Evolutionary conservation across 2,888 invertebrate species (phyloP).

Genomic region (Pecten maximus): DNA sequence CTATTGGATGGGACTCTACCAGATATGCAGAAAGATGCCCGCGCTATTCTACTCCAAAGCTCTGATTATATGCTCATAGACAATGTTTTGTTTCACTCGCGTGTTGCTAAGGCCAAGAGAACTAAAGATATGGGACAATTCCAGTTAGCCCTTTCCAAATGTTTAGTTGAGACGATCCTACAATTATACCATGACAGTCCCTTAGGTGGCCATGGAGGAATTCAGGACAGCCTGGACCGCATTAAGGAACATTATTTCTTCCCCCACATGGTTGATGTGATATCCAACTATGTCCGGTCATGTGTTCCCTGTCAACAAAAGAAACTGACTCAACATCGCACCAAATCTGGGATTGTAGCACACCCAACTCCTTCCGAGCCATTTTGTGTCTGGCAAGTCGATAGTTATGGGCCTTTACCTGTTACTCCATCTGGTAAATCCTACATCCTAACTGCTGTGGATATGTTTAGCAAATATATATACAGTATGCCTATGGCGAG

Average conservation of each 20-base stretch:
- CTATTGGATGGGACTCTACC: conserved; percentile 45
- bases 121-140: conserved; percentile 33
- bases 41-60: conserved; percentile 43
- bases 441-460: no score
- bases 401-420: conserved; percentile 51
- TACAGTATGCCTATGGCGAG: no score
- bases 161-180: neutral
- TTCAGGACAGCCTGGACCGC: conserved; percentile 52
- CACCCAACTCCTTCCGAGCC: conserved; percentile 51
- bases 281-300: conserved; percentile 45
- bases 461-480: no score
- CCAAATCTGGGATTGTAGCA: conserved; percentile 43
- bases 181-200: conserved; percentile 55
- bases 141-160: conserved; percentile 51
- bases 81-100: conserved; percentile 50
- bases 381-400: conserved; percentile 59
- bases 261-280: conserved; percentile 4
- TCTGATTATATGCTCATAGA: conserved; percentile 50
- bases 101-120: conserved; percentile 42
- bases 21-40: conserved; percentile 52
- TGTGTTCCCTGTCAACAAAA: conserved; percentile 47
- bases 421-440: neutral
- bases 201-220: conserved; percentile 51
- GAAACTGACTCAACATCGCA: conserved; percentile 40
- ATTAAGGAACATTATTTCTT: conserved; percentile 50